phyloP scores from a whole-genome alignment of 2,113 vertebrate genomes.

The Trinectes maculatus region DNA sequence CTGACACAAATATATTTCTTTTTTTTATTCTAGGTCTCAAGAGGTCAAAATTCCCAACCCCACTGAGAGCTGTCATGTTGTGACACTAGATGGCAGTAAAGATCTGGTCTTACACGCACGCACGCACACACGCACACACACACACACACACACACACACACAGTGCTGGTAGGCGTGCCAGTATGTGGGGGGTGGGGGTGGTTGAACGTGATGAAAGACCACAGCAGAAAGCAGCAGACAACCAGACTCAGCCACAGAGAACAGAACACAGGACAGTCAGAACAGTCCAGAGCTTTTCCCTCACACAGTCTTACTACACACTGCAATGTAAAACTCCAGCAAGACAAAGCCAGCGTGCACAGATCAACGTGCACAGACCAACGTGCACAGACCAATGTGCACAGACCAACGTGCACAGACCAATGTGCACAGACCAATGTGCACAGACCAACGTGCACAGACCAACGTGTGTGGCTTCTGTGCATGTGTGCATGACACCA shows the following conservation, averaged over 20 bases:
- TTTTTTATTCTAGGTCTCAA: constrained; percentile 6
- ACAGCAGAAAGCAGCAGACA: constrained; percentile 74
- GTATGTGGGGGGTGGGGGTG: constrained; percentile 66
- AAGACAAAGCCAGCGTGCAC: constrained; percentile 26
- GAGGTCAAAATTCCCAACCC: constrained; percentile 22
- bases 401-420: constrained; percentile 17
- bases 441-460: too few relatives aligned
- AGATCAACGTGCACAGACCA: constrained; percentile 11
- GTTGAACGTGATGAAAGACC: constrained; percentile 78
- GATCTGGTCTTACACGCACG: constrained; percentile 47
- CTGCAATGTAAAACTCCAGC: constrained; percentile 49
- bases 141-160: constrained; percentile 14
- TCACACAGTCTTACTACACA: constrained; percentile 42
- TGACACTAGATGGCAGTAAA: constrained; percentile 76
- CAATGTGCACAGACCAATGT: too few relatives aligned
- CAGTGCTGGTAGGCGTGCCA: constrained; percentile 52
- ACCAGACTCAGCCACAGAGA: constrained; percentile 71
- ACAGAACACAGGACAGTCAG: constrained; percentile 61
- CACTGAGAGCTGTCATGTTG: background rate
- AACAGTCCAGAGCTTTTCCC: constrained; percentile 51
- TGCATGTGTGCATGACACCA: constrained; percentile 58
- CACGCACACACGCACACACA: constrained; percentile 9
- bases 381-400: constrained; percentile 20
- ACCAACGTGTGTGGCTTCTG: too few relatives aligned
- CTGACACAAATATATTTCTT: background rate